Evolutionary conservation across 2,888 invertebrate genomes (phyloP), one percentile per base, ranked within the genome.

Genomic region (Bedellia somnulentella): DNA sequence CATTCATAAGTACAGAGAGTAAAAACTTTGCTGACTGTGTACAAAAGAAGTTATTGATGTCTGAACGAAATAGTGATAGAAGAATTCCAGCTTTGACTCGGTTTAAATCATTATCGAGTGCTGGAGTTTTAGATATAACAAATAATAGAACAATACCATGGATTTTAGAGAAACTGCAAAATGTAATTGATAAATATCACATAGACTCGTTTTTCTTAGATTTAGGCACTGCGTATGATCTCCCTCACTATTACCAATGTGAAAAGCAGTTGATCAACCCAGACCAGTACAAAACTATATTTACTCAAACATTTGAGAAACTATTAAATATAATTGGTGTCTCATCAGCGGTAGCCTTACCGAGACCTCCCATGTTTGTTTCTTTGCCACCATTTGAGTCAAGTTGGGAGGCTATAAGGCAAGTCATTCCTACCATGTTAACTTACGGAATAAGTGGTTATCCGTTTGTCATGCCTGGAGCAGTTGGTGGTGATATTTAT

Each of bases 391-490:
- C 90, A 1, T 87, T 90, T 31, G 85, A 90, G 36, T 91, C 94
- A 0, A 85, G 87, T 0, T 97, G 97, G 97, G 84, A 85, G 29
- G 92, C 91, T 0, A 66, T 93, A 11, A 80, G 82, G 36, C 81
- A 85, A 5, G 84, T 96, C 0, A 87, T 97, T 43, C 93, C 95
- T 0, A 89, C 93, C 0, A 86, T 93, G 33, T 61, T 94, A 13
- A 89, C 87, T 1, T 88, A 95, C 41, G 94, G 95, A 0, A 81
- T 95, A 13, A 84, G 92, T 29, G 97, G 97, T 0, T 96, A 89
- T 60, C 94, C 94, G 0, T 95, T 95, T 46, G 81, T 95, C 24
- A 85, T 96, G 76, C 93, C 95, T 0, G 95, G 96, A 1, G 89
- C 94, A 3, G 91, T 97, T 1, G 97, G 97, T 0, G 97, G 94